phyloP scores from a whole-genome alignment of 1,140 invertebrate species.

The Anadara kagoshimensis region DNA sequence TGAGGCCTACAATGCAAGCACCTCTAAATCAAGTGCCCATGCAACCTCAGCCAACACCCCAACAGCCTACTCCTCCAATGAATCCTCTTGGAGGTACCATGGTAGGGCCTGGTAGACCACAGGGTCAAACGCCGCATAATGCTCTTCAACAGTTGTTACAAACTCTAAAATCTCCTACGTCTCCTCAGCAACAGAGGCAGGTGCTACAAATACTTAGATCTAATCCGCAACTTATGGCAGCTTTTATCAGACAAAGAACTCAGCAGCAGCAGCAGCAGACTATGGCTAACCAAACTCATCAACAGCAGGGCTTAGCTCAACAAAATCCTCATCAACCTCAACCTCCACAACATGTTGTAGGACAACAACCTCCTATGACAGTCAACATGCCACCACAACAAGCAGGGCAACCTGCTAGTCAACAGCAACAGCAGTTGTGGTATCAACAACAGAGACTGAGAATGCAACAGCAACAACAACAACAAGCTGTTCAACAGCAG shows the following conservation, averaged over 20 bases:
- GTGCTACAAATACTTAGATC: conserved; percentile 94
- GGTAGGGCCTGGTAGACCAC: conserved; percentile 18
- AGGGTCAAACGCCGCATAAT: conserved; percentile 77
- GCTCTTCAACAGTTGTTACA: conserved; percentile 89
- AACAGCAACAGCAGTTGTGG: conserved; percentile 50
- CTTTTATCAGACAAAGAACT: conserved; percentile 90
- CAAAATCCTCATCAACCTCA: conserved; percentile 29
- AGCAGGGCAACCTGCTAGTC: conserved; percentile 72
- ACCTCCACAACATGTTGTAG: too few relatives aligned
- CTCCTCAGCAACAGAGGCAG: conserved; percentile 94
- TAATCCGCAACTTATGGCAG: conserved; percentile 97
- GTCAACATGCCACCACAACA: conserved; percentile 46
- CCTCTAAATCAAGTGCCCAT: conserved; percentile 38
- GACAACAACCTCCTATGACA: conserved; percentile 27
- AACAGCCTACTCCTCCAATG: conserved; percentile 2
- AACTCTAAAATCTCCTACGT: conserved; percentile 89
- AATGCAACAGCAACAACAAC: conserved; percentile 71
- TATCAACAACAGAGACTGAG: conserved; percentile 42
- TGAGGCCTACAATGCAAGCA: conserved; percentile 9
- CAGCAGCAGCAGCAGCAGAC: conserved; percentile 70
- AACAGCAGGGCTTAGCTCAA: conserved; percentile 70
- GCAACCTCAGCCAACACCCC: conserved; percentile 27
- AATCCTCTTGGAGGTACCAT: conserved; percentile 10
- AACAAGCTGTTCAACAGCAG: conserved; percentile 66
- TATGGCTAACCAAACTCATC: conserved; percentile 58